Base-by-base conservation (phyloP, 2,888 invertebrate species). In the Lysandra bellargus region DNA sequence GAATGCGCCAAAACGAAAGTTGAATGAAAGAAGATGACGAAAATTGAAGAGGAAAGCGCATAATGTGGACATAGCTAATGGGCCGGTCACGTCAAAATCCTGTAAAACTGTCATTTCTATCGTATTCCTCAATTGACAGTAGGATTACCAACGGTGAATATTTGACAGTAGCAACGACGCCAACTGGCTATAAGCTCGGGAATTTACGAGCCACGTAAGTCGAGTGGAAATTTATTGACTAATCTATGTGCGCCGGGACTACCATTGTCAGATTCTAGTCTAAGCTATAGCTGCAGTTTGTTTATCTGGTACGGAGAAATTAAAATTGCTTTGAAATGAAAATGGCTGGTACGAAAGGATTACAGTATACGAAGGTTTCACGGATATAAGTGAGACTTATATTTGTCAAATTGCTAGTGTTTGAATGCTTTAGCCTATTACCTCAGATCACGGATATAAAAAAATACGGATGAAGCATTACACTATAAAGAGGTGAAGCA, bases 171-270 rank as follows among this genome's bases (percentile, higher is more conserved):
- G 78, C 69, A 44, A 40, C 44, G 49, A 30, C 69, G 78, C 44
- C 78, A 78, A 33, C 69, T 17, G 78, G 69, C 73, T 78, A 78
- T 78, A 78, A 78, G 69, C 72, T 37, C 72, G n/a, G 72, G 37
- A 53, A 78, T 78, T 78, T 78, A 78, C 69, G 78, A 53, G 69
- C 78, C 49, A 44, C 73, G 78, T 53, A 78, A 72, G 78, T 78
- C 78, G 69, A 69, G 72, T 69, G 53, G 69, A 57, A 57, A 78
- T 78, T 78, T 78, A 78, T 78, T 53, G 69, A 72, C 72, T 78
- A 73, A 73, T 78, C 78, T 78, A 72, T 53, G 72, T 53, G 73
- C 78, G 33, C 69, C 73, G 72, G 78, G n/a, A 23, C 69, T 72
- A 72, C 44, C 53, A 40, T n/a, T 73, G 73, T 40, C 73, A 73